Conservation (phyloP, 2,113 vertebrate genomes). For the Bostrychus sinensis region DNA sequence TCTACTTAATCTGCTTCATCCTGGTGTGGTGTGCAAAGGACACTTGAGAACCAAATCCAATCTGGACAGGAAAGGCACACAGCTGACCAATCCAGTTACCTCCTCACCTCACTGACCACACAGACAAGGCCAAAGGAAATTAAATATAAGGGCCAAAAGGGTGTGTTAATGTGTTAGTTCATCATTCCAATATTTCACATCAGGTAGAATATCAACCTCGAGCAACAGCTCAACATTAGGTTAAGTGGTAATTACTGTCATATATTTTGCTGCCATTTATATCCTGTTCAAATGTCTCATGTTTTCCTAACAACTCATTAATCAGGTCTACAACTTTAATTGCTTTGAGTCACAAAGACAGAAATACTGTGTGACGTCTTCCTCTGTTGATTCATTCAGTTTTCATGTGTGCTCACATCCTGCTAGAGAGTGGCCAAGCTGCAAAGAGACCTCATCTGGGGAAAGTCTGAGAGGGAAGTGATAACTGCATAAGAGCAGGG, state of each 20-base stretch:
- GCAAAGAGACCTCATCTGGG: constrained; percentile 69
- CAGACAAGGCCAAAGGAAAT: constrained; percentile 69
- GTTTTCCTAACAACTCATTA: constrained; percentile 47
- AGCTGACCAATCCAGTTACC: constrained; percentile 77
- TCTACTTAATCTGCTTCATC: constrained; percentile 78
- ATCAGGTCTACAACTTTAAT: constrained; percentile 45
- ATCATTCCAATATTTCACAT: constrained; percentile 30
- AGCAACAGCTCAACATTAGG: constrained; percentile 27
- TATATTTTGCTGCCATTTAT: constrained; percentile 25
- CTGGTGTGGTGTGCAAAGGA: constrained; percentile 60
- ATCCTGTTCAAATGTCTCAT: constrained; percentile 35
- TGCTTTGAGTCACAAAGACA: constrained; percentile 49
- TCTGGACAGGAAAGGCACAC: constrained; percentile 70
- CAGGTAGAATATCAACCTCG: constrained; percentile 22
- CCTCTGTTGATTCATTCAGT: constrained; percentile 31
- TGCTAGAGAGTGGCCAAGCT: constrained; percentile 42
- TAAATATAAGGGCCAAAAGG: constrained; percentile 49
- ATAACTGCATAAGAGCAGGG: constrained; percentile 74
- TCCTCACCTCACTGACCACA: constrained; percentile 61
- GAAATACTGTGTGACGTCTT: constrained; percentile 63
- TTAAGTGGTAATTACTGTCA: constrained; percentile 28
- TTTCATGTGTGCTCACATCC: constrained; percentile 36
- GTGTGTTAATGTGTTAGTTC: constrained; percentile 44
- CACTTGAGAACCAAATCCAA: constrained; percentile 76
- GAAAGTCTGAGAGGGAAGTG: constrained; percentile 67